Conservation (phyloP, 2,797 vertebrate genomes). For the Micrastur ruficollis region DNA sequence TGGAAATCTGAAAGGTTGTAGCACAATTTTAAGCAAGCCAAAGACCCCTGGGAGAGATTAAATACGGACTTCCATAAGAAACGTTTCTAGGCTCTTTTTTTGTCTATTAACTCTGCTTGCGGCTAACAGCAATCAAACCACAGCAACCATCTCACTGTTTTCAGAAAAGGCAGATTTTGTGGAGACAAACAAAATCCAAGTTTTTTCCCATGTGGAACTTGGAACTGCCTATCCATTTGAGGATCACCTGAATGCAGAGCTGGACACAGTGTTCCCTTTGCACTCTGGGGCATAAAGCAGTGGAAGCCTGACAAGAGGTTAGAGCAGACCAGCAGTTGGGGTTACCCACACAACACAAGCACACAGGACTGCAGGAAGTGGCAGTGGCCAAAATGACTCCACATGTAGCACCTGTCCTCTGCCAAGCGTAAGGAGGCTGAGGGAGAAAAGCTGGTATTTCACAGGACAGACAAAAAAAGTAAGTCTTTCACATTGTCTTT, state of each 20-base stretch:
- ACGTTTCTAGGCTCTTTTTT: background rate
- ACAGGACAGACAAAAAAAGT: background rate
- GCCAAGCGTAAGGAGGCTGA: background rate
- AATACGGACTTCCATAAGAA: background rate
- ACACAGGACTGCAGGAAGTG: background rate
- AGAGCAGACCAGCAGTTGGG: background rate
- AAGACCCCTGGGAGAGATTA: background rate
- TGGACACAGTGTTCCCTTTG: background rate
- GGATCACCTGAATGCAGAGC: background rate
- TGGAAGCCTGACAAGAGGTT: background rate
- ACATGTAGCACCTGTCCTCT: rapidly evolving
- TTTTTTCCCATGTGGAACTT: background rate
- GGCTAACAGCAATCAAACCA: background rate
- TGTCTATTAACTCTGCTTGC: background rate
- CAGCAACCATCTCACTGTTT: background rate
- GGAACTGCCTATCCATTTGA: background rate
- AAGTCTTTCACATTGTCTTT: background rate
- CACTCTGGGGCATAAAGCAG: background rate
- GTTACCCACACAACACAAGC: background rate
- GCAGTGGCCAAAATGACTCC: background rate
- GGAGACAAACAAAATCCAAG: background rate
- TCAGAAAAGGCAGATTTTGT: background rate
- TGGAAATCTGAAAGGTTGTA: background rate
- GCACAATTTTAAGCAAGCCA: background rate
- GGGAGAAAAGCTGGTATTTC: background rate